Evolutionary conservation across 2,113 vertebrate species (phyloP).

Genomic region (Anolis sagrei): DNA sequence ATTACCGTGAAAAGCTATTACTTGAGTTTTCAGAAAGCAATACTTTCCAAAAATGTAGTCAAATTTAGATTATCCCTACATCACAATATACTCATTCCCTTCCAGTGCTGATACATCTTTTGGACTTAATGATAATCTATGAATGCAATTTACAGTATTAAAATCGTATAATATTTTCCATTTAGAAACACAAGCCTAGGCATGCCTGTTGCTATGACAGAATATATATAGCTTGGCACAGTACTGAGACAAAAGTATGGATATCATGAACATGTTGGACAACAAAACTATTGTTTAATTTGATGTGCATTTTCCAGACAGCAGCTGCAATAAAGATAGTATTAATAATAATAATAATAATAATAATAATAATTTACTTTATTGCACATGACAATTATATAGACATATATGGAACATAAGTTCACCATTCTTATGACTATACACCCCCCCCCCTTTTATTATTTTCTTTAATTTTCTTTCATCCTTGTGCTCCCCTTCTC

Average conservation of each 20-base stretch:
- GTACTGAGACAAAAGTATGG: slow-evolving; percentile 1
- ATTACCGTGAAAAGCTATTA: background rate
- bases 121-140: background rate
- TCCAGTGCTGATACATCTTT: background rate
- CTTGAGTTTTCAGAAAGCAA: background rate
- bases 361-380: too few relatives aligned
- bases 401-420: too few relatives aligned
- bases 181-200: slow-evolving; percentile 38
- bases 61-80: background rate
- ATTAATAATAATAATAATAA: too few relatives aligned
- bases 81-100: slow-evolving; percentile 8
- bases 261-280: slow-evolving; percentile 17
- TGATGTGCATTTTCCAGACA: background rate
- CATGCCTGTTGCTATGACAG: slow-evolving; percentile 21
- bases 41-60: background rate
- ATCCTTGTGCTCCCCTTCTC: too few relatives aligned
- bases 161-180: slow-evolving; percentile 1
- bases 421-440: too few relatives aligned
- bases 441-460: too few relatives aligned
- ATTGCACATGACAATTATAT: background rate
- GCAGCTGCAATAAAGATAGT: background rate
- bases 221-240: too few relatives aligned
- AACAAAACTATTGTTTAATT: slow-evolving; percentile 8
- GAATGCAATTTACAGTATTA: slow-evolving; percentile 21
- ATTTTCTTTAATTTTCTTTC: too few relatives aligned